Evolutionary conservation across 2,113 vertebrate genomes (phyloP), one percentile per base, ranked within the genome.

Genomic region (Bambusicola thoracicus): DNA sequence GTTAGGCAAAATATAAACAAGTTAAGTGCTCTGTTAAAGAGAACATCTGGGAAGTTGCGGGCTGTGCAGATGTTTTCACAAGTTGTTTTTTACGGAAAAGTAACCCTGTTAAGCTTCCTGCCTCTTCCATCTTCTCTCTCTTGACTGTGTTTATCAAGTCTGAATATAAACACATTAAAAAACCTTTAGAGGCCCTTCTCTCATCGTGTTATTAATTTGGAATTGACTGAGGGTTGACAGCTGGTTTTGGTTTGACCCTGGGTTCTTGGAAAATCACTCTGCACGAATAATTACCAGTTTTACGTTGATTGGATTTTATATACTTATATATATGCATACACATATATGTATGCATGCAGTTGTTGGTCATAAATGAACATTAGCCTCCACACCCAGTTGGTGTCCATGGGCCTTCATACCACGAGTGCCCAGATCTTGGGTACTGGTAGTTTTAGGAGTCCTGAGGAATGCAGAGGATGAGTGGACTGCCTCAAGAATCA

Each of bases 161-260:
- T 4, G 94, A 92, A 94, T 94, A 95, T 95, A 97, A 97, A 97
- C 96, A 94, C 76, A 96, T 95, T 96, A 96, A 96, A 95, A 96
- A 96, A 90, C 66, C 88, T 96, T 96, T 95, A 94, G 92, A 94
- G 87, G 69, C n/a, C 86, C 14, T 5, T 91, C 76, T 92, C 4
- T 2, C 15, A 4, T 69, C 70, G 32, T 93, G 88, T 91, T 97
- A 94, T 95, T 95, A 96, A 96, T 94, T 94, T 87, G 86, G 80
- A 87, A 96, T 89, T 90, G 90, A 92, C 91, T 95, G 87, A 91
- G 75, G 48, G 76, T 70, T 93, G 87, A 93, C 95, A 95, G 87
- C 90, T 96, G 93, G 72, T 91, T 97, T 96, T 0, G 0, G 40
- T 91, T 91, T 92, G 95, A 95, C 80, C 83, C 10, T 27, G 81